Base-by-base conservation (phyloP, 2,797 vertebrate species). In the Ctenosaura bakeri region DNA sequence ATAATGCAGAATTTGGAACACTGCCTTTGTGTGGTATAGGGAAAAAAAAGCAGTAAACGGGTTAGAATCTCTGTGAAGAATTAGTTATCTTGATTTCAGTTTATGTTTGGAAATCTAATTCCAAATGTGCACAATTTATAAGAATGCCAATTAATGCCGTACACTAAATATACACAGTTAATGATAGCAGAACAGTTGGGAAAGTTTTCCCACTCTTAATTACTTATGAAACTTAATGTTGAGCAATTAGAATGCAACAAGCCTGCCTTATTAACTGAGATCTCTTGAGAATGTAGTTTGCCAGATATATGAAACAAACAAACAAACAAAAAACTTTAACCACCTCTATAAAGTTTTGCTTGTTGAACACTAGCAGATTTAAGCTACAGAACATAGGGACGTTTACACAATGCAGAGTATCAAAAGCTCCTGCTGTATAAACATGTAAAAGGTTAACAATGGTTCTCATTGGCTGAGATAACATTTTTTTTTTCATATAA, bases 1-100 rank as follows among this genome's bases (percentile, higher is more conserved):
- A 93, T 64, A 94, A 81, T 86, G 56, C 42, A 89, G 94, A 88
- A 94, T 91, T 90, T 94, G 88, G 26, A 18, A 13, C 71, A 29
- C 35, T 79, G 26, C 29, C 16, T 20, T 54, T 76, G 26, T 79
- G 73, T 71, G 46, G 59, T 26, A 59, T 88, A 29, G 71, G n/a
- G n/a, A 90, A 62, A 87, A 56, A 56, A 29, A 84, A 83, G 50
- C 73, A 20, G 84, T 77, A 54, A 88, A 90, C 42, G 85, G 84
- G 50, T 92, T 78, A 93, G 91, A 59, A 77, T 87, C 26, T 7
- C 6, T 12, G 1, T 74, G 81, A 73, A 56, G 82, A 92, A 35
- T n/a, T 89, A 90, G 16, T 22, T 87, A 66, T 82, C 26, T 90
- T 52, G 26, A 66, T 54, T 84, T 26, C 52, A 1, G 90, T 94